These are phyloP conservation scores for Pararge aegeria DNA, from an alignment of 1,140 invertebrate genomes.

Conservation along the genomic window DNA sequence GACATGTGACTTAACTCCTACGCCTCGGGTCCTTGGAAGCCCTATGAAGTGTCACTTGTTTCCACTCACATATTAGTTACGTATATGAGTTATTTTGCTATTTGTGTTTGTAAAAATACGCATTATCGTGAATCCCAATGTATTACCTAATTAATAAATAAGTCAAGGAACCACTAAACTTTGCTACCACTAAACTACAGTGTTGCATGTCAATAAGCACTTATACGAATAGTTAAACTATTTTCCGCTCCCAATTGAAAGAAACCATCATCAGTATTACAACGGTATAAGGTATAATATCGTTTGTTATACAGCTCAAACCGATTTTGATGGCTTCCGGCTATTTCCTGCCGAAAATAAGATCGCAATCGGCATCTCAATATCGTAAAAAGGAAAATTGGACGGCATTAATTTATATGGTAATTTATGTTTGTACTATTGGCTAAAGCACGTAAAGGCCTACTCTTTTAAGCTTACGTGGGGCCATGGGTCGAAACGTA, in stretches of 20 bases:
- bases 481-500: too few species aligned
- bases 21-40: too few species aligned
- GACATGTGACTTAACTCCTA: too few species aligned
- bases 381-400: constrained; percentile 44
- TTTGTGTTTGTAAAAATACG: background rate
- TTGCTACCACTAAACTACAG: constrained; percentile 19
- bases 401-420: constrained; percentile 57
- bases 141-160: constrained; percentile 12
- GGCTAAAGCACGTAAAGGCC: too few species aligned
- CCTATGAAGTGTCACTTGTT: too few species aligned
- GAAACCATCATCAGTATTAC: background rate
- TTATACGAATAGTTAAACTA: constrained; percentile 21
- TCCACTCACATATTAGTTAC: too few species aligned
- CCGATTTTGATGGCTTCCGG: constrained; percentile 24
- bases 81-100: too few species aligned
- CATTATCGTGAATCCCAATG: background rate
- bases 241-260: constrained; percentile 23
- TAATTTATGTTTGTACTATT: constrained; percentile 39
- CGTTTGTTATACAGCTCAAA: background rate
- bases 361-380: constrained; percentile 42
- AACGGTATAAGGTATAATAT: constrained; percentile 8
- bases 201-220: constrained; percentile 25
- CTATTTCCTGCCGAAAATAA: constrained; percentile 41
- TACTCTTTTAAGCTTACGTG: too few species aligned
- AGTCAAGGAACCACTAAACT: constrained; percentile 14